Base-by-base conservation (phyloP, 2,888 invertebrate genomes). In the Stenichneumon culpator region DNA sequence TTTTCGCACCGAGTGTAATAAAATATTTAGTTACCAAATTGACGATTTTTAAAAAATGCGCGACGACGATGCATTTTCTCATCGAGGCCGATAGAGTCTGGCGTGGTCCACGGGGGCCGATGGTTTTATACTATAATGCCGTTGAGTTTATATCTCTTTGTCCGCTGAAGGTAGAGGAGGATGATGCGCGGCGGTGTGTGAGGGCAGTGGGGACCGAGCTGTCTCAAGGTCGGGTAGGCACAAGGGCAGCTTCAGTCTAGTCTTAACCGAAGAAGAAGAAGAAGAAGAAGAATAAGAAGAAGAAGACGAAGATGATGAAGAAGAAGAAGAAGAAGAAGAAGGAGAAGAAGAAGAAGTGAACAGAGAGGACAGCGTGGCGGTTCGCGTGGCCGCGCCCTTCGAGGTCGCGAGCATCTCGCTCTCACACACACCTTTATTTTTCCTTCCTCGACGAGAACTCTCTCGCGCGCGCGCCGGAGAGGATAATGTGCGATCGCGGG, bases 201-300 rank as follows among this genome's bases (percentile, higher is more conserved):
- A 81, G 89, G 89, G 90, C 87, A 87, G 87, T 88, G 87, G 88
- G 88, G 86, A 83, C 88, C 87, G 86, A 87, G 87, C 88, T 87
- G 93, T 93, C 93, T 93, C 93, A 93, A 93, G 93, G 93, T 90
- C 92, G 89, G 89, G 88, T 90, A 90, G 91, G 90, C 91, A 90
- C 92, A 93, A 93, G 93, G 92, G 93, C 92, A 93, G 90, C 90
- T 90, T 90, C 91, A 90, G 91, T 91, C 91, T 92, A 91, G 91
- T 88, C 92, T 90, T 82, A 65, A 63, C 32, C 52, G 72, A 52
- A 72, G 85, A 79, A 75, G 74, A 65, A 74, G 47, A 73, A 83
- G 39, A 68, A 74, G 70, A 75, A 63, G 79, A 78, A 28, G 57
- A 72, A 19, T 72, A 72, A 9, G 72, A 65, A 39, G 79, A 68